Evolutionary conservation across 2,797 vertebrate genomes (phyloP).

Genomic region (Pangasius macronema): DNA sequence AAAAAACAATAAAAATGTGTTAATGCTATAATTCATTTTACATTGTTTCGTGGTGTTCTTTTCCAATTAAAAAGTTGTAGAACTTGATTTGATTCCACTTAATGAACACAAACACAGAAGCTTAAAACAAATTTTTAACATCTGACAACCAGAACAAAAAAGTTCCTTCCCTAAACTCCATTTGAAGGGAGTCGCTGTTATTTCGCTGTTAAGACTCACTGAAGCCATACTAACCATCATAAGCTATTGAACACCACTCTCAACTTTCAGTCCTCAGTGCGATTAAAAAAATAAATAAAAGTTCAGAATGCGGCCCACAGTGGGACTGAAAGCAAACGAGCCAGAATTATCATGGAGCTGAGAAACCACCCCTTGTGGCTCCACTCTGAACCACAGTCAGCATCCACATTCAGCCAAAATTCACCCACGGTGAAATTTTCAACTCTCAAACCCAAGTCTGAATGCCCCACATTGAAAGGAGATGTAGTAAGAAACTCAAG

Average conservation of each 20-base stretch:
- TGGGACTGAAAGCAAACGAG: conserved; percentile 70
- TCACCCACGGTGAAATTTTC: conserved; percentile 78
- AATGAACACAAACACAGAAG: conserved; percentile 37
- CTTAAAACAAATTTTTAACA: conserved; percentile 29
- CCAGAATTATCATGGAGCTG: conserved; percentile 67
- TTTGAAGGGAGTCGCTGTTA: conserved; percentile 16
- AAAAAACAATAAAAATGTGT: neutral
- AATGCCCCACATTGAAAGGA: conserved; percentile 69
- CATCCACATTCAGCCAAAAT: conserved; percentile 72
- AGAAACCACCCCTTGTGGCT: conserved; percentile 71
- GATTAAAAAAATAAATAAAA: conserved; percentile 63
- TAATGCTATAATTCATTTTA: neutral
- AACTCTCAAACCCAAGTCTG: conserved; percentile 68
- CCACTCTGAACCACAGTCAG: conserved; percentile 73
- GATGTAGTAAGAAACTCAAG: conserved; percentile 70
- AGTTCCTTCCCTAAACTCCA: conserved; percentile 32
- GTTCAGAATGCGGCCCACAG: conserved; percentile 66
- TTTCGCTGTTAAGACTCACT: conserved; percentile 35
- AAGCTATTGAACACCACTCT: conserved; percentile 63
- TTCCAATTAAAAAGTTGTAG: conserved; percentile 1
- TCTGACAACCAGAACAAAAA: conserved; percentile 31
- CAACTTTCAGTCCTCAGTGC: conserved; percentile 61
- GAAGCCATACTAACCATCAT: conserved; percentile 68
- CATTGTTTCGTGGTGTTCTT: conserved; percentile 44
- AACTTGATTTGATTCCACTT: conserved; percentile 38